A percentile compares a stretch with the other conserved stretches of the same genome.
phyloP scores from a whole-genome alignment of 2,113 vertebrate species.

The Cochlearius cochlearius region DNA sequence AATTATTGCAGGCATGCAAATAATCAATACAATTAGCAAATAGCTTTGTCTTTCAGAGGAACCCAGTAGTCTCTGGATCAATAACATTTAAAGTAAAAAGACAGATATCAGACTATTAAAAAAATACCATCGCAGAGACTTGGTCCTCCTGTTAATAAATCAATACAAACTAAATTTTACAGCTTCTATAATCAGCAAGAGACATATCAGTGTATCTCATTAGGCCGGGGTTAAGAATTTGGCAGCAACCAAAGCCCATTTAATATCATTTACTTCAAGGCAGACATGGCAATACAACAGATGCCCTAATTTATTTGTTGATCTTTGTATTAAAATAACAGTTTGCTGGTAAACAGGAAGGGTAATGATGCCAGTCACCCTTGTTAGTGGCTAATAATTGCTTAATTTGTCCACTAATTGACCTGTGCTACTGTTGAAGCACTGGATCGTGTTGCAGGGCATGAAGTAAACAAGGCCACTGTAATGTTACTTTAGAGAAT shows the following conservation, averaged over 20 bases:
- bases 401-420: constrained; percentile 89
- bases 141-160: constrained; percentile 53
- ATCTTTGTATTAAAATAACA: constrained; percentile 77
- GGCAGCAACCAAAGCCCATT: constrained; percentile 66
- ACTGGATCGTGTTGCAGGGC: constrained; percentile 74
- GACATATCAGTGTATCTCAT: constrained; percentile 67
- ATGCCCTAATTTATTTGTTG: constrained; percentile 83
- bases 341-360: constrained; percentile 85
- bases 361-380: constrained; percentile 83
- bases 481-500: constrained; percentile 75
- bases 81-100: constrained; percentile 19
- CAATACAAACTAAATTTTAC: constrained; percentile 65
- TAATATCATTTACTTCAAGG: constrained; percentile 75
- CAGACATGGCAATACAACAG: constrained; percentile 69
- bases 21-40: background rate
- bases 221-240: constrained; percentile 63
- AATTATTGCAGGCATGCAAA: background rate
- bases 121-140: background rate
- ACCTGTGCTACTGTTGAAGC: constrained; percentile 76
- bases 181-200: constrained; percentile 65
- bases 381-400: constrained; percentile 89
- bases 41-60: background rate
- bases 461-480: constrained; percentile 75
- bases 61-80: background rate
- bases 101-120: constrained; percentile 18